Percentiles rank a stretch among this genome's conserved stretches.
phyloP scores from a whole-genome alignment of 2,797 vertebrate genomes.

The Cossypha heuglini region DNA sequence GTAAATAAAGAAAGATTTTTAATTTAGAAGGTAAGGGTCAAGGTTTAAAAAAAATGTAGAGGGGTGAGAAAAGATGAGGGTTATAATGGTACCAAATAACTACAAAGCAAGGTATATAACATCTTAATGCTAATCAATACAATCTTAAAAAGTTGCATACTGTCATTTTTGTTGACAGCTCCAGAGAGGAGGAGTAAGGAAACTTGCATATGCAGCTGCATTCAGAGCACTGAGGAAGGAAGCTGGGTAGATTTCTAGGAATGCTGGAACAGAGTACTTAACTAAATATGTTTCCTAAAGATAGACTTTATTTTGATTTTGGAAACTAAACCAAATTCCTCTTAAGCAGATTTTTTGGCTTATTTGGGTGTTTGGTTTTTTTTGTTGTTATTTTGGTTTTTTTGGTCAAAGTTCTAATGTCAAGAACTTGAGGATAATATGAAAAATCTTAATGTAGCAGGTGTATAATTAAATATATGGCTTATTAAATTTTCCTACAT shows the following conservation, averaged over 20 bases:
- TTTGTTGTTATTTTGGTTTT: too few relatives aligned
- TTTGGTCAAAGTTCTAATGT: not conserved
- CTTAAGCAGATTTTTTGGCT: not conserved
- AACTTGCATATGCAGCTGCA: not conserved
- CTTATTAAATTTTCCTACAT: not conserved
- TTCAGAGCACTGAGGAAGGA: not conserved
- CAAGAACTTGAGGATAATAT: not conserved
- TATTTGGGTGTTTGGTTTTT: too few relatives aligned
- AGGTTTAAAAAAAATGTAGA: not conserved
- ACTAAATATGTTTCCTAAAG: slow-evolving; percentile 3
- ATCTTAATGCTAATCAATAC: not conserved
- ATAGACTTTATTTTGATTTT: not conserved
- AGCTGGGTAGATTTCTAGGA: not conserved
- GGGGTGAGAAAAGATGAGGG: not conserved
- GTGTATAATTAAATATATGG: not conserved
- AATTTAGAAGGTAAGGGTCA: not conserved
- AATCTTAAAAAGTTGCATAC: not conserved
- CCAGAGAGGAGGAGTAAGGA: not conserved
- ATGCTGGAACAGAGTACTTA: not conserved
- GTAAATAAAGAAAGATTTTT: not conserved
- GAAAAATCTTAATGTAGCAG: not conserved
- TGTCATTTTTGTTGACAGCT: not conserved
- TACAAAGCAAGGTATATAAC: not conserved
- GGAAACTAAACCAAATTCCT: not conserved
- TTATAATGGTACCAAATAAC: not conserved